Evolutionary conservation across 2,113 vertebrate species (phyloP), one percentile per base, ranked within the genome.

Genomic region (Nematolebias whitei): DNA sequence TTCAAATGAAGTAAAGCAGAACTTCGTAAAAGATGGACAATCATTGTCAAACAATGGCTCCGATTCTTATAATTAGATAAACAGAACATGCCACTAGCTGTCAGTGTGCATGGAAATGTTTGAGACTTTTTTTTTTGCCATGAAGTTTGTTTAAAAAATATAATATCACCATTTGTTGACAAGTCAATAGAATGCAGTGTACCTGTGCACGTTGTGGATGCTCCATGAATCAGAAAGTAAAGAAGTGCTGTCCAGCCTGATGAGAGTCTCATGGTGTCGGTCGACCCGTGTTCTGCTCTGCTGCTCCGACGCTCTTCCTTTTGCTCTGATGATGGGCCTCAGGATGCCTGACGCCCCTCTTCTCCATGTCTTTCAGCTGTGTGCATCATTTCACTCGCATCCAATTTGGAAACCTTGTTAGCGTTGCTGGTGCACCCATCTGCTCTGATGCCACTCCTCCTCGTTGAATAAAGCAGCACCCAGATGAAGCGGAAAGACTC

Each of bases 171-270:
- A n/a, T 5, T n/a, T 45, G 4, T 18, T n/a, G 18, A n/a, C 8
- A 45, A 20, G n/a, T 40, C 9, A 68, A 58, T 13, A 63, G 16
- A 58, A 43, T 7, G 8, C 14, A 13, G n/a, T 38, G 14, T 91
- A 91, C 92, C 91, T 87, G 88, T 75, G 53, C 87, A 85, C 15
- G 69, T 74, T 40, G 19, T 51, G 0, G 67, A 29, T 14, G 78
- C 63, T 54, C 61, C 68, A 18, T 78, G 76, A 63, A 86, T 40
- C 44, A 88, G 53, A 0, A 92, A 60, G 32, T 79, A 9, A 11
- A 68, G 2, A 2, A 91, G 55, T 1, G 68, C 29, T 1, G 76
- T 83, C 85, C 90, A 85, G 10, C 72, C 74, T 35, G 73, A 35
- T 22, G 85, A 80, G 44, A 59, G 12, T 38, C 82, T 91, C 91